Base-by-base conservation (phyloP, 1,140 invertebrate species). In the Cyrtorhinus lividipennis region DNA sequence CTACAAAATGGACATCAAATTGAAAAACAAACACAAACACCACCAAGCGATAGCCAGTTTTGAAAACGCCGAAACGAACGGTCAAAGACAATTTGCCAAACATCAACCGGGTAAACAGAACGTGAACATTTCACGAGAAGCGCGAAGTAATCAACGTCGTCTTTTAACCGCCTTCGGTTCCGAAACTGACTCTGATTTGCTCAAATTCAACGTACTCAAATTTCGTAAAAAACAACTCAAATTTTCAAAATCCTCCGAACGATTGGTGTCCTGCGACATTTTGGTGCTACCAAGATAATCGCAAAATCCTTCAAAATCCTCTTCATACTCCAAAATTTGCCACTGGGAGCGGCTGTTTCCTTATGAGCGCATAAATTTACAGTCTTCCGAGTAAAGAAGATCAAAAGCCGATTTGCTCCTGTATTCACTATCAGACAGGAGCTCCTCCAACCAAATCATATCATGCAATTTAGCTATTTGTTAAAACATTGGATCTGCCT, bases 171-270 rank as follows among this genome's bases (percentile, higher is more conserved):
- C 90, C 0, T 93, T 91, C 72, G 90, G 90, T 70, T 82, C 83
- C 45, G 88, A 85, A 64, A 88, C 87, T 0, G 90, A 92, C 68
- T 94, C 90, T 30, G 95, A 98, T 79, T 80, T 98, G 25, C 80
- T 98, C 27, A 97, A 97, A 73, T 97, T 98, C 74, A 98, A 98
- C 76, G 93, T 97, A 69, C 79, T 98, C 25, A 97, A 97, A 81
- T 97, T 96, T 80, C 86, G 96, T 26, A 98, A 98, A 75, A 99
- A 99, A 71, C 90, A 95, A 71, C 76, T 99, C 57, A 94, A 93
- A 71, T 99, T 99, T 75, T 92, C 92, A 1, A 95, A 96, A 70
- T 98, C 94, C 62, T 86, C 87, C 57, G n/a, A n/a, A n/a, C n/a
- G n/a, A n/a, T n/a, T n/a, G n/a, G n/a, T n/a, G n/a, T n/a, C n/a